Conservation (phyloP, 2,797 vertebrate species). For the Enteromius mattozi region DNA sequence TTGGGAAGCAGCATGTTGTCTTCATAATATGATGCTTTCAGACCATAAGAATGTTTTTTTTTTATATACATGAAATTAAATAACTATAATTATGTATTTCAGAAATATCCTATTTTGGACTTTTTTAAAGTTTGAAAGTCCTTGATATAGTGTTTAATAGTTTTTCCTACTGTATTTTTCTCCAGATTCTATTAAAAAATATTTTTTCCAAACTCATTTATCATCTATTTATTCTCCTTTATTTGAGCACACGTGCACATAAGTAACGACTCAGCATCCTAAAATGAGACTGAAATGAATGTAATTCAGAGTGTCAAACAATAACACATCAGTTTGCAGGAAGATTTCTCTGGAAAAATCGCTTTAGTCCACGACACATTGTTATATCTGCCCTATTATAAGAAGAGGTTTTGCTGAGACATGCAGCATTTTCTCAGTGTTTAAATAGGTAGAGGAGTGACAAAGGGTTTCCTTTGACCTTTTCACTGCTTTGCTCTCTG, state of each 20-base stretch:
- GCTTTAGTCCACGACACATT: conserved; percentile 63
- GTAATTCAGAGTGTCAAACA: conserved; percentile 62
- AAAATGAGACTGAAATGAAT: conserved; percentile 72
- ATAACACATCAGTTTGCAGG: conserved; percentile 21
- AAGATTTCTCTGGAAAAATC: conserved; percentile 70
- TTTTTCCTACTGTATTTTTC: neutral
- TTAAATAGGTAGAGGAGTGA: conserved; percentile 67
- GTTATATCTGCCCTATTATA: conserved; percentile 68
- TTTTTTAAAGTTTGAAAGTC: neutral
- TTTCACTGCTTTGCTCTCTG: conserved; percentile 63
- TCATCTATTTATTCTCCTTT: neutral
- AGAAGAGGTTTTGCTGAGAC: conserved; percentile 61
- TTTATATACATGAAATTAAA: neutral
- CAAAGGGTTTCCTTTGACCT: conserved; percentile 69
- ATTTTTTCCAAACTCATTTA: neutral
- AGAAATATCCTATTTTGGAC: neutral
- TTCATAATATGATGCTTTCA: neutral
- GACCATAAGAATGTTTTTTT: neutral
- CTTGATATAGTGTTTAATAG: neutral
- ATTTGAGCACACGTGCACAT: conserved; percentile 30
- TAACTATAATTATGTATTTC: neutral
- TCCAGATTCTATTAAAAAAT: neutral
- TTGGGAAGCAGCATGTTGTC: neutral
- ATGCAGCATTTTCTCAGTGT: conserved; percentile 71
- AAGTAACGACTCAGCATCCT: conserved; percentile 74